Base-by-base conservation (phyloP, 2,888 invertebrate genomes). In the Bugula neritina region DNA sequence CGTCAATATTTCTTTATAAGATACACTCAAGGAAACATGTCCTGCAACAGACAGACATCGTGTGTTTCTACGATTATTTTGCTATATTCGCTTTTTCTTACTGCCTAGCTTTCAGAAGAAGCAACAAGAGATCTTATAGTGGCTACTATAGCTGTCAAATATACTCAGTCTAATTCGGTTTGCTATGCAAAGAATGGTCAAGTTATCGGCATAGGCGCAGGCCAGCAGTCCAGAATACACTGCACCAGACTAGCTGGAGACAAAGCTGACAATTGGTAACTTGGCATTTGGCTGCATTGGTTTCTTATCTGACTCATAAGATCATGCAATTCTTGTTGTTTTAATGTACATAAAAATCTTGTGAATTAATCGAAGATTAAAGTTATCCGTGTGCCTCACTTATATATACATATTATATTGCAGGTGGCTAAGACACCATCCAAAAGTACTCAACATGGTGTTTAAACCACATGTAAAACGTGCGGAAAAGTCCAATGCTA, bases 151-250 rank as follows among this genome's bases (percentile, higher is more conserved):
- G 93, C 97, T 0, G 87, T 98, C 27, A 99, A 99, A 83, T 99
- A 95, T 82, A 96, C 98, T 0, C 98, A 99, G 85, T 97, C 97
- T 78, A 99, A 99, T 85, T 97, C 96, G 0, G 98, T 99, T 0
- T 98, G 97, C 82, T 98, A 91, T 80, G 96, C 97, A 0, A 90
- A 90, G 78, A 92, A 95, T 84, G 95, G 94, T 1, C 87, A 88
- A 81, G 91, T 93, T 21, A 90, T 97, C 79, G 98, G 98, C 25
- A 96, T 96, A 78, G 98, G 98, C 35, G 98, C 98, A n/a, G 98
- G 98, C 0, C 98, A 99, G 82, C 98, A 99, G 85, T 96, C 95
- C 0, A 89, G 98, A 76, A 97, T 99, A 80, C 98, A 99, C 85
- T 99, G 98, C 86, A 97, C 97, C 0, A 88, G 97, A 77, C 88